phyloP scores from a whole-genome alignment of 2,888 invertebrate genomes.

The Cinara cedri region DNA sequence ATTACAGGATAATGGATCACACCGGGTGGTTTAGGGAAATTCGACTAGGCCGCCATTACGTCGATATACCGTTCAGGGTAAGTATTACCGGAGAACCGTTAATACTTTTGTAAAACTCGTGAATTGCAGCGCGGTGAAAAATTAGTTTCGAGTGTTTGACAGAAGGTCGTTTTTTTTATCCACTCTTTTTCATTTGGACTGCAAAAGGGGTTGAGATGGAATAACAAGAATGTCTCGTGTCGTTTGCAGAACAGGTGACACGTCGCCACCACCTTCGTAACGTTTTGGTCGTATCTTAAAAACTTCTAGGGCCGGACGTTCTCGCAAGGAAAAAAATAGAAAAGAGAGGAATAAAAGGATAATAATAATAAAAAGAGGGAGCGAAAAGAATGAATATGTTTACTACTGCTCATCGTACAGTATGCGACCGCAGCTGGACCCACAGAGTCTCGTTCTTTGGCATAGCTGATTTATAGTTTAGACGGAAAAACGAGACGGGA shows the following conservation, averaged over 20 bases:
- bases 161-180: background rate
- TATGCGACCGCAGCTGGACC: background rate
- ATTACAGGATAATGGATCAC: no score
- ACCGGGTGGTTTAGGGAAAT: background rate
- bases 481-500: background rate
- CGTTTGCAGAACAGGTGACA: background rate
- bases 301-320: background rate
- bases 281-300: background rate
- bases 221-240: constrained; percentile 8
- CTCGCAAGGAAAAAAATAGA: no score
- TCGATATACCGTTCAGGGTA: background rate
- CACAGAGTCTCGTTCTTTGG: background rate
- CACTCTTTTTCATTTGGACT: background rate
- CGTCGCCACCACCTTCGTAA: background rate
- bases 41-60: background rate
- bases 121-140: constrained; percentile 3
- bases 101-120: constrained; percentile 18
- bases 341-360: background rate
- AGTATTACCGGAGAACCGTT: no score
- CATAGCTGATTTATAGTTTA: constrained; percentile 16
- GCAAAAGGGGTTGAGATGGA: background rate
- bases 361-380: background rate
- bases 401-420: background rate
- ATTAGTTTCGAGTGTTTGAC: constrained; percentile 20
- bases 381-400: constrained; percentile 19